These are phyloP conservation scores for Melozone crissalis DNA, from an alignment of 2,113 vertebrate species.

Conservation along the genomic window DNA sequence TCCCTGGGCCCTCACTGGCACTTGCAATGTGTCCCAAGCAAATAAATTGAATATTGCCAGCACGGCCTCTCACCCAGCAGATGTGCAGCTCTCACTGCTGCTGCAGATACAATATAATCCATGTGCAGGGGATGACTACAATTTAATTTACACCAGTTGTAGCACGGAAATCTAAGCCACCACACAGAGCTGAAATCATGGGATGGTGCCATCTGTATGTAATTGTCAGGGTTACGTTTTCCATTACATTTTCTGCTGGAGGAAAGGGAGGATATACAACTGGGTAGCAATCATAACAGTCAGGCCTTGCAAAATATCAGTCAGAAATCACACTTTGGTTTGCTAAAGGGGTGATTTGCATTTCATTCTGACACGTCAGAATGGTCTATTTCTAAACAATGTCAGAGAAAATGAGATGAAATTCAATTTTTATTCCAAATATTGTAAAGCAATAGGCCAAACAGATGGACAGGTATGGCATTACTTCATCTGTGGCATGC, in stretches of 20 bases:
- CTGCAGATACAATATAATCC: not conserved
- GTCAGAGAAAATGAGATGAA: slow-evolving; percentile 58
- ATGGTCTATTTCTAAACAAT: slow-evolving; percentile 65
- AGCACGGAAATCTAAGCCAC: slow-evolving; percentile 39
- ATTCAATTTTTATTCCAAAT: slow-evolving; percentile 67
- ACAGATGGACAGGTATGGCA: slow-evolving; percentile 70
- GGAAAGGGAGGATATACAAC: slow-evolving; percentile 38
- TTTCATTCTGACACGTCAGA: slow-evolving; percentile 60
- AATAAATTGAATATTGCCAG: not conserved
- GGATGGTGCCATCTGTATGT: slow-evolving; percentile 54
- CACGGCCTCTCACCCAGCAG: slow-evolving; percentile 19
- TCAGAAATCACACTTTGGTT: slow-evolving; percentile 40
- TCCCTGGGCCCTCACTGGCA: slow-evolving; percentile 6
- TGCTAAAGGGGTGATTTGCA: slow-evolving; percentile 49
- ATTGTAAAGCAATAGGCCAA: slow-evolving; percentile 65
- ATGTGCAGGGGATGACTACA: slow-evolving; percentile 5
- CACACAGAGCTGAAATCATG: slow-evolving; percentile 26
- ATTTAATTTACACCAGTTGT: slow-evolving; percentile 53
- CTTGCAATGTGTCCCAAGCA: not conserved
- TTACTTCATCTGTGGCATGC: slow-evolving; percentile 67
- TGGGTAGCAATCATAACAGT: slow-evolving; percentile 55
- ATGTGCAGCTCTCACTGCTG: not conserved
- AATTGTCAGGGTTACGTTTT: slow-evolving; percentile 60
- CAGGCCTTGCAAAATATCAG: slow-evolving; percentile 35
- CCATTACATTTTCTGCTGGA: slow-evolving; percentile 59